These are phyloP conservation scores for Apogon talboti DNA, from an alignment of 2,797 vertebrate species.

Conservation along the genomic window DNA sequence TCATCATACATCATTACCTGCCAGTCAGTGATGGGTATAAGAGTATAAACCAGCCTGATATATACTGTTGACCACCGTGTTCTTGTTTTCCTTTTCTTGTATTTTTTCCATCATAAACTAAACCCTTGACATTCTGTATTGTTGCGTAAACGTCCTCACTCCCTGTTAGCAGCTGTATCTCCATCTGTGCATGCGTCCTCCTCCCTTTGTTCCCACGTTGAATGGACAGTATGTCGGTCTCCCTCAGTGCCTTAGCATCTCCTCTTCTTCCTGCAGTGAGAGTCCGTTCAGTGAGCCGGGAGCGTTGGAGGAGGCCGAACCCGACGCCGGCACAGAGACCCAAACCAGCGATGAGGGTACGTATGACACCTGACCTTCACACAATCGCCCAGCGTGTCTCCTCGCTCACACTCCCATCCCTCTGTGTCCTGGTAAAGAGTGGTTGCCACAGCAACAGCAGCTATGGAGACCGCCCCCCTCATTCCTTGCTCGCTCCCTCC, in stretches of 20 bases:
- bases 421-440: slow-evolving; percentile 53
- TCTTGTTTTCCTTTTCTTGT: not conserved
- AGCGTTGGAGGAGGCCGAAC: slow-evolving; percentile 93
- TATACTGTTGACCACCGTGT: too few relatives aligned
- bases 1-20: too few relatives aligned
- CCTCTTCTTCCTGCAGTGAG: slow-evolving; percentile 83
- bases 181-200: slow-evolving; percentile 38
- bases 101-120: not conserved
- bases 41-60: too few relatives aligned
- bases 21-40: too few relatives aligned
- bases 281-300: slow-evolving; percentile 98
- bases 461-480: slow-evolving; percentile 66
- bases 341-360: slow-evolving; percentile 98
- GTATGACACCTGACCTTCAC: slow-evolving; percentile 68
- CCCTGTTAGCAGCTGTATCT: slow-evolving; percentile 24
- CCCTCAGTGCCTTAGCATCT: slow-evolving; percentile 7
- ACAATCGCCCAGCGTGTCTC: slow-evolving; percentile 42
- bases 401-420: slow-evolving; percentile 29
- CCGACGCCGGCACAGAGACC: slow-evolving; percentile 92
- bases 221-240: slow-evolving; percentile 34
- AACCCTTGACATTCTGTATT: slow-evolving; percentile 20
- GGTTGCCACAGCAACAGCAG: slow-evolving; percentile 78
- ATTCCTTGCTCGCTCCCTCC: slow-evolving; percentile 8
- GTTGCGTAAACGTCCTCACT: slow-evolving; percentile 11
- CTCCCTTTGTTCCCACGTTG: slow-evolving; percentile 49